A percentile compares a stretch with the other conserved stretches of the same genome.
Conservation (phyloP, 2,888 invertebrate genomes). For the Plagiodera versicolora region DNA sequence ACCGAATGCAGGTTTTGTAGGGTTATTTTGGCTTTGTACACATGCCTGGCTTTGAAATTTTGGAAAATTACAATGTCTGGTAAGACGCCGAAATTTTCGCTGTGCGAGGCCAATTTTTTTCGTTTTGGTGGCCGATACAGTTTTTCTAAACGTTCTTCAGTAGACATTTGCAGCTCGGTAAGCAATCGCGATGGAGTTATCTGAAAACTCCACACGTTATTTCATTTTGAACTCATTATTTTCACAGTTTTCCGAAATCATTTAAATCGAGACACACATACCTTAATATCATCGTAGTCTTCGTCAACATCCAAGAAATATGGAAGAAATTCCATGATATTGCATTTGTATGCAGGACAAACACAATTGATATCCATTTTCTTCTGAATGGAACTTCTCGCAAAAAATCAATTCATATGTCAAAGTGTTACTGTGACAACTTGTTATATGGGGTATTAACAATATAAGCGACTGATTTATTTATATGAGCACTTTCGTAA, state of each 20-base stretch:
- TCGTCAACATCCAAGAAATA: constrained; percentile 33
- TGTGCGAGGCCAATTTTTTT: constrained; percentile 32
- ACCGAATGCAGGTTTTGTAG: constrained; percentile 64
- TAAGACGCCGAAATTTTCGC: constrained; percentile 41
- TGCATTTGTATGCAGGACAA: constrained; percentile 20
- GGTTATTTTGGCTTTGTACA: constrained; percentile 57
- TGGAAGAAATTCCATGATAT: constrained; percentile 32
- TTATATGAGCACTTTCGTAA: too few relatives aligned
- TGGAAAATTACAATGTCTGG: constrained; percentile 64
- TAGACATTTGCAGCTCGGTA: constrained; percentile 46
- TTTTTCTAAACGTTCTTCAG: constrained; percentile 46
- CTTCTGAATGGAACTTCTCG: neutral
- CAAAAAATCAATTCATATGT: neutral
- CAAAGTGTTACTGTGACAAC: too few relatives aligned
- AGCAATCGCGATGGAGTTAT: constrained; percentile 47
- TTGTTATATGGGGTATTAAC: too few relatives aligned
- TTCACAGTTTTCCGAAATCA: too few relatives aligned
- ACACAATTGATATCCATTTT: neutral
- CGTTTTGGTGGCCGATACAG: constrained; percentile 38
- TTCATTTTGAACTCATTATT: too few relatives aligned
- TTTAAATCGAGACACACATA: too few relatives aligned
- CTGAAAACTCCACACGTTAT: too few relatives aligned
- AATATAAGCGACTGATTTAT: too few relatives aligned
- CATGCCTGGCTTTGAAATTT: constrained; percentile 60
- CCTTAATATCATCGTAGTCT: constrained; percentile 22